Evolutionary conservation across 2,797 vertebrate species (phyloP).

Genomic region (Orestias chungarensis): DNA sequence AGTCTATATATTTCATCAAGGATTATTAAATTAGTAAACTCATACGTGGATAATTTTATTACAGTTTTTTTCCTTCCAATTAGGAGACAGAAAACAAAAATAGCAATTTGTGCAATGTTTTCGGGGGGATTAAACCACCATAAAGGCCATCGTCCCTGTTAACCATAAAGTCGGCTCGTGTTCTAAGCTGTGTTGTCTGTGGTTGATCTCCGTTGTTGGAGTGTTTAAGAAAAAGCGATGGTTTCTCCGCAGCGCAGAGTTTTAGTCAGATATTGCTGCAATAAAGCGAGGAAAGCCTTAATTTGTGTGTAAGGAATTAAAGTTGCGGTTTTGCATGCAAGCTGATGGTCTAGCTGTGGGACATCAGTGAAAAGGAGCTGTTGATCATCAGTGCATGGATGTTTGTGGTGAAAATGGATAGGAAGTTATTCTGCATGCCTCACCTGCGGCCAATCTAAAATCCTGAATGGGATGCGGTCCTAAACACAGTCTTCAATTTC

Average conservation of each 20-base stretch:
- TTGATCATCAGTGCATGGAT: slow-evolving; percentile 55
- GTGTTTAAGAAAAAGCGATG: slow-evolving; percentile 47
- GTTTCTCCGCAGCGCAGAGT: slow-evolving; percentile 75
- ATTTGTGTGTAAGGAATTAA: slow-evolving; percentile 19
- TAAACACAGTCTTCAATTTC: slow-evolving; percentile 21
- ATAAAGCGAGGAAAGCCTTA: slow-evolving; percentile 22
- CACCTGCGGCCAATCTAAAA: slow-evolving; percentile 33
- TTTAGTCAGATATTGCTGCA: slow-evolving; percentile 63
- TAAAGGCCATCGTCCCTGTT: slow-evolving; percentile 20
- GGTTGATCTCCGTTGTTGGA: slow-evolving; percentile 38
- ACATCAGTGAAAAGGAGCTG: slow-evolving; percentile 2
- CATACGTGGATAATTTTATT: background rate
- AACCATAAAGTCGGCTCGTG: slow-evolving; percentile 24
- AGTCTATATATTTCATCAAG: background rate
- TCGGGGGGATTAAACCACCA: background rate
- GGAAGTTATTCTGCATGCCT: slow-evolving; percentile 59
- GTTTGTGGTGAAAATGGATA: slow-evolving; percentile 29
- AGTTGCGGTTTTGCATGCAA: slow-evolving; percentile 54
- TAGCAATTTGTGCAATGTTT: background rate
- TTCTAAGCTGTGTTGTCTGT: slow-evolving; percentile 29
- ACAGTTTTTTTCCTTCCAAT: background rate
- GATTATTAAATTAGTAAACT: background rate
- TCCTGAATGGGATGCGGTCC: slow-evolving; percentile 36
- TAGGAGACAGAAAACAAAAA: background rate
- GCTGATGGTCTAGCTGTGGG: background rate